Evolutionary conservation across 2,888 invertebrate genomes (phyloP).

Genomic region (Conus canariensis): DNA sequence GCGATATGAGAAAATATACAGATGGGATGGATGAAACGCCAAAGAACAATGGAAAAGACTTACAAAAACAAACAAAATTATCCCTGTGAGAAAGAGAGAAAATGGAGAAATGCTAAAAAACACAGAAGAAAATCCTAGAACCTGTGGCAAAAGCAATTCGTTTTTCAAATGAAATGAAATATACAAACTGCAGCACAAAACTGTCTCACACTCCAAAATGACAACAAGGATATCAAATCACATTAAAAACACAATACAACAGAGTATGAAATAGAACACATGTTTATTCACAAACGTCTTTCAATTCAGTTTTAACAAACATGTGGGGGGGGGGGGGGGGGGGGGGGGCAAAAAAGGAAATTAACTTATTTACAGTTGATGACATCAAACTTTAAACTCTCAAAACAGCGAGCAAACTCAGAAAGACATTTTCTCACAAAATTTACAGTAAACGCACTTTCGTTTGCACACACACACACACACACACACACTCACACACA

Average conservation of each 20-base stretch:
- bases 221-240: constrained; percentile 15
- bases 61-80: not conserved
- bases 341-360: not conserved
- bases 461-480: not conserved
- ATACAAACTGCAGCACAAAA: constrained; percentile 26
- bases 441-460: not conserved
- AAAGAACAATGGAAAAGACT: not conserved
- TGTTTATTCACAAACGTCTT: constrained; percentile 26
- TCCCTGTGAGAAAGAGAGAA: not conserved
- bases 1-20: not conserved
- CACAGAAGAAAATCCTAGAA: not conserved
- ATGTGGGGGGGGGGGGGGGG: too few species aligned
- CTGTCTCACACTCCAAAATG: not conserved
- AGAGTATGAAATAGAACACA: constrained; percentile 6
- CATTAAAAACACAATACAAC: not conserved
- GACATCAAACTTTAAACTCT: constrained; percentile 19
- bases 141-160: constrained; percentile 23
- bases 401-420: constrained; percentile 12
- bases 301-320: not conserved
- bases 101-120: not conserved
- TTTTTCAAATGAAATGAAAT: constrained; percentile 21
- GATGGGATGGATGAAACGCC: not conserved
- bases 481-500: constrained; percentile 27
- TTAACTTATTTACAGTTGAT: constrained; percentile 16
- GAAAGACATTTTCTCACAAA: not conserved